Conservation (phyloP, 1,140 invertebrate species). For the Theocolax elegans region DNA sequence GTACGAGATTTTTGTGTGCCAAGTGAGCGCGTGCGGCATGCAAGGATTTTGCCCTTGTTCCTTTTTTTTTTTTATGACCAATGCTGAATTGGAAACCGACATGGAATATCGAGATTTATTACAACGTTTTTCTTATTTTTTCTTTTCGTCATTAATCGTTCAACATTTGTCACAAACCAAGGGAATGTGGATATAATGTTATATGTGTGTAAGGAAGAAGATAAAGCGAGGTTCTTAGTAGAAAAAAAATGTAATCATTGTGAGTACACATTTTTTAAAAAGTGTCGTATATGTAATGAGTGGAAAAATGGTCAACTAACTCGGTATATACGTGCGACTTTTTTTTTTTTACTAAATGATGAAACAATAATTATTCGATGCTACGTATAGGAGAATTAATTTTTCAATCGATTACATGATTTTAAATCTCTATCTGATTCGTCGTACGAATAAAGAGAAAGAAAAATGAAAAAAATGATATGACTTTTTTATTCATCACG, state of each 20-base stretch:
- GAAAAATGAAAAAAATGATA: too few relatives aligned
- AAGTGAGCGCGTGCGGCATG: slow-evolving; percentile 5
- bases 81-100: neutral
- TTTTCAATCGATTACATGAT: too few relatives aligned
- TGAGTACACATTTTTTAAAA: slow-evolving; percentile 7
- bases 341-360: slow-evolving; percentile 42
- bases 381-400: slow-evolving; percentile 33
- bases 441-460: too few relatives aligned
- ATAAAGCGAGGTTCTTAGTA: too few relatives aligned
- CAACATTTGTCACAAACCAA: too few relatives aligned
- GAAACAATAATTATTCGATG: slow-evolving; percentile 31
- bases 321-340: slow-evolving; percentile 63
- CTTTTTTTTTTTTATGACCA: slow-evolving; percentile 6
- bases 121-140: too few relatives aligned
- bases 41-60: neutral
- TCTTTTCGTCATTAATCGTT: too few relatives aligned
- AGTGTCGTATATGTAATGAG: neutral
- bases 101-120: neutral
- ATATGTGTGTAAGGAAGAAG: too few relatives aligned
- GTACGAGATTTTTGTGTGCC: neutral
- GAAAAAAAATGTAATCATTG: neutral
- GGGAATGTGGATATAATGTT: too few relatives aligned
- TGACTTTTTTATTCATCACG: too few relatives aligned
- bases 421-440: too few relatives aligned
- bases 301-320: slow-evolving; percentile 55